Base-by-base conservation (phyloP, 2,113 vertebrate genomes). In the Bagarius yarrelli region DNA sequence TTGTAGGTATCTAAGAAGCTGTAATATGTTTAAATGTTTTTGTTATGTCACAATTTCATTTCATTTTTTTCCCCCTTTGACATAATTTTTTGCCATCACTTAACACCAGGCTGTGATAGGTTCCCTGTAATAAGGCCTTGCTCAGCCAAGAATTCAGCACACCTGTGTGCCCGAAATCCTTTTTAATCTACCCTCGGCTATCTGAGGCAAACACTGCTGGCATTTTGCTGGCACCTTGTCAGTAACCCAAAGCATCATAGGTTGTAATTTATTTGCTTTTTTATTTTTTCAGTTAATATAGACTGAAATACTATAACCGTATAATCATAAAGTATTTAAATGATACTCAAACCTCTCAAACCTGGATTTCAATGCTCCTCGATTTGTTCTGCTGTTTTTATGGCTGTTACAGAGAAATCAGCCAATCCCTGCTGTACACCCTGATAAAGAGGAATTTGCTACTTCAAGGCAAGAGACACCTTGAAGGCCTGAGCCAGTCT, bases 401-500 rank as follows among this genome's bases (percentile, higher is more conserved):
- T 61, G 56, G 30, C 63, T 34, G 14, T n/a, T 19, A 74, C 19
- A 50, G 52, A 88, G 86, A 89, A 81, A 88, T 90, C 84, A 87
- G 86, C 85, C 85, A 82, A 59, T 81, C 76, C 83, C 76, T 83
- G 81, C 86, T 83, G 82, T 32, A 57, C 19, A 16, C 56, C 47
- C 78, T 85, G 83, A 85, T 80, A 74, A 30, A 83, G 14, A 83
- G 88, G 86, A 90, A 91, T 91, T 88, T 92, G 90, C 89, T 90
- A 55, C 53, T 18, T 89, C 86, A 91, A 87, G 90, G 89, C 90
- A 92, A 90, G 40, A 82, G 80, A 75, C 86, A 90, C 89, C 88
- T 90, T 81, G 86, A 87, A 89, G 88, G 84, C 71, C 85, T 59
- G 8, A 87, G 88, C 86, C 88, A 86, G 87, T 67, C 56, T 70